These are phyloP conservation scores for Lasiurus cinereus DNA, from an alignment of 2,113 vertebrate species.

Conservation along the genomic window DNA sequence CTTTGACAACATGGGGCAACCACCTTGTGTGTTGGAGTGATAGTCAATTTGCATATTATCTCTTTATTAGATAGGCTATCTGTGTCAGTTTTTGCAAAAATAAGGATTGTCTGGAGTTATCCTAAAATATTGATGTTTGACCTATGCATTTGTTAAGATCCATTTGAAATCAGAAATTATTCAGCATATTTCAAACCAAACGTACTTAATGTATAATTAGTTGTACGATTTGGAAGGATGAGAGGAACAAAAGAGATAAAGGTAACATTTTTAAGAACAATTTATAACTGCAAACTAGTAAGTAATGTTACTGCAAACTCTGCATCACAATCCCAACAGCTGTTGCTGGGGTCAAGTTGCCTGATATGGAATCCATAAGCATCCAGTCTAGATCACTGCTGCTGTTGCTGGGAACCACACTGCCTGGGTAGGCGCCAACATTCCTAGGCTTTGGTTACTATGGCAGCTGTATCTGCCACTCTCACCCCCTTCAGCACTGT, in stretches of 20 bases:
- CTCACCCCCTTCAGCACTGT: background rate
- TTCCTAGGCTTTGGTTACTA: background rate
- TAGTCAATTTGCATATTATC: no score
- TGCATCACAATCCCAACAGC: background rate
- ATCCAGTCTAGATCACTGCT: background rate
- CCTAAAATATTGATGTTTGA: conserved; percentile 40
- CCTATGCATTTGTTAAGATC: background rate
- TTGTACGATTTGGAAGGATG: background rate
- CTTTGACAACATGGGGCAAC: no score
- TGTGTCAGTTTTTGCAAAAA: background rate
- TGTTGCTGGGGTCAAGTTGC: background rate
- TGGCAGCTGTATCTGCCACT: background rate
- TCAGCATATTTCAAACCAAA: background rate
- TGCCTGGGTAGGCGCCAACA: background rate
- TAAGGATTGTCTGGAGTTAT: background rate
- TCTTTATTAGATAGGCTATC: background rate
- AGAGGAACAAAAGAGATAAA: background rate
- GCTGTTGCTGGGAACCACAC: background rate
- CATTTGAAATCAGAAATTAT: conserved; percentile 24
- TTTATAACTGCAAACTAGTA: background rate
- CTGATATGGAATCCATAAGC: background rate
- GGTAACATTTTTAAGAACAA: background rate
- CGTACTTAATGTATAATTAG: background rate
- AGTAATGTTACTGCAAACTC: background rate
- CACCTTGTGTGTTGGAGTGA: no score